Evolutionary conservation across 2,797 vertebrate species (phyloP).

Genomic region (Falco peregrinus): DNA sequence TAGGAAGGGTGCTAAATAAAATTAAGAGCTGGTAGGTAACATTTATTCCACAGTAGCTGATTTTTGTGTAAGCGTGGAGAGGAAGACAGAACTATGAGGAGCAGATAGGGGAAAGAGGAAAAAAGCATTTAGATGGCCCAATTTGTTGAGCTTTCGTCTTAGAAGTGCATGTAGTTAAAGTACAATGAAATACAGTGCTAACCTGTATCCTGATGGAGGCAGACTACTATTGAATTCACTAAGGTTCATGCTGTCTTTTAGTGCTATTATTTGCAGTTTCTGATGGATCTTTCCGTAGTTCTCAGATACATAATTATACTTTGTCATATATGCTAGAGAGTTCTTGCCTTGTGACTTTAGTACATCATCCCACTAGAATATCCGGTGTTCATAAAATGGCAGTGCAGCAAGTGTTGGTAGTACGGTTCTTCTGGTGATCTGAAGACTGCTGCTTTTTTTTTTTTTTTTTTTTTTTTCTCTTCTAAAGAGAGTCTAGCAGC

Average conservation of each 20-base stretch:
- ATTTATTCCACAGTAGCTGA: not conserved
- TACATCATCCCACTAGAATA: not conserved
- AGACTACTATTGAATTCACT: fast-evolving
- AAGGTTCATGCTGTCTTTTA: not conserved
- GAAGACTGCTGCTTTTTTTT: not conserved
- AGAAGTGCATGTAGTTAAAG: no score
- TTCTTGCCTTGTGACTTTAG: not conserved
- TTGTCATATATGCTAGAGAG: fast-evolving
- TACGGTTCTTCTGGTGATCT: not conserved
- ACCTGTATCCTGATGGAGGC: not conserved
- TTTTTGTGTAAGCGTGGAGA: not conserved
- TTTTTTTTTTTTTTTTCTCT: not conserved
- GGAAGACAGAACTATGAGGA: not conserved
- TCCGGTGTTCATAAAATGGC: not conserved
- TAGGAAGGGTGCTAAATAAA: not conserved
- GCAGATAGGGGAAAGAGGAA: not conserved
- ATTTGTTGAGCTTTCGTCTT: not conserved
- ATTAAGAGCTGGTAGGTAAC: not conserved
- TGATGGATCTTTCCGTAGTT: not conserved
- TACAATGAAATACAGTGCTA: not conserved
- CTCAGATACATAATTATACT: not conserved
- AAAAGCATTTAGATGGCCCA: not conserved
- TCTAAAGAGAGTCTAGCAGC: constrained; percentile 41
- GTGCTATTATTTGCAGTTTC: not conserved
- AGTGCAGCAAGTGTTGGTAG: not conserved